Conservation (phyloP, 2,797 vertebrate species). For the Alectoris magna region DNA sequence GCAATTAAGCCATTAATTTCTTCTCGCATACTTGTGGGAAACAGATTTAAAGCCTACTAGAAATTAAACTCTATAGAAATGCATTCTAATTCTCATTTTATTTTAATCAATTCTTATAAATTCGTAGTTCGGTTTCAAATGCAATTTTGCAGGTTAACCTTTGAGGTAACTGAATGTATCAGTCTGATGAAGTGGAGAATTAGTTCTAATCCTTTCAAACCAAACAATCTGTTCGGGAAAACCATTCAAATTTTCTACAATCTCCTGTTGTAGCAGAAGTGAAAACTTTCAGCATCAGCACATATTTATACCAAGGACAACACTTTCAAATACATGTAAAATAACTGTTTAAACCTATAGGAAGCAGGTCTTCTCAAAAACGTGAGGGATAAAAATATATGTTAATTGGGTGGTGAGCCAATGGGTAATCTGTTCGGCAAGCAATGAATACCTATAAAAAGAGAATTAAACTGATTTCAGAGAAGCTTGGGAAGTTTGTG, state of each 20-base stretch:
- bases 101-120: slow-evolving; percentile 1
- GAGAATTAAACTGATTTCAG: slow-evolving; percentile 48
- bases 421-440: background rate
- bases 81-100: slow-evolving; percentile 38
- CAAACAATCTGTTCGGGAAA: slow-evolving; percentile 46
- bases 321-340: slow-evolving; percentile 17
- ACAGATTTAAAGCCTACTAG: background rate
- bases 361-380: slow-evolving; percentile 40
- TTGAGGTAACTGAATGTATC: slow-evolving; percentile 11
- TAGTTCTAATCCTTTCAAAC: slow-evolving; percentile 53
- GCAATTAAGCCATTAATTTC: background rate
- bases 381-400: background rate
- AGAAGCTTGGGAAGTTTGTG: slow-evolving; percentile 53
- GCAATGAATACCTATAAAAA: slow-evolving; percentile 22
- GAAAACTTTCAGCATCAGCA: background rate
- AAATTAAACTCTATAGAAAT: slow-evolving; percentile 23
- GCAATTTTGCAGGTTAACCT: slow-evolving; percentile 31
- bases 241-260: background rate
- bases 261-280: background rate
- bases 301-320: background rate
- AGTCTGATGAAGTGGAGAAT: slow-evolving; percentile 41
- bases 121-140: slow-evolving; percentile 5
- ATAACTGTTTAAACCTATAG: background rate
- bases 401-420: background rate
- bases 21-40: background rate